Conservation (phyloP, 2,113 vertebrate species). For the Rallus limicola region DNA sequence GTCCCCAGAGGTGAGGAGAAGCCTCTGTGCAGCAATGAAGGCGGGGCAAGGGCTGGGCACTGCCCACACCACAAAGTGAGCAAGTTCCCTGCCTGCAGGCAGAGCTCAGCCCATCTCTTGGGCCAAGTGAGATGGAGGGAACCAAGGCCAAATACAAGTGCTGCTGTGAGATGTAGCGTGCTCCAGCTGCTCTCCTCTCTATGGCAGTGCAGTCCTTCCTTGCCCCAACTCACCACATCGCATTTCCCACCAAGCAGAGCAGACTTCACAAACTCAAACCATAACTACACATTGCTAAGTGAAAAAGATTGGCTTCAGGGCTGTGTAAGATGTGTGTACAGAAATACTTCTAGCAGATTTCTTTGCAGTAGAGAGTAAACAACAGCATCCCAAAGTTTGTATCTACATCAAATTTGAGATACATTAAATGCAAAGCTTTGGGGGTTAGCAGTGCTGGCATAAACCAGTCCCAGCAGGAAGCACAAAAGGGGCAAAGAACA, state of each 20-base stretch:
- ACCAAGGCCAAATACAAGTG: rapidly evolving
- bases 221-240: rapidly evolving
- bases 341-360: background rate
- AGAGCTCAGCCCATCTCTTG: background rate
- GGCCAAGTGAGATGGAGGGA: background rate
- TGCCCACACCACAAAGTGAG: background rate
- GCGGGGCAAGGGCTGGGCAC: no score
- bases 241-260: background rate
- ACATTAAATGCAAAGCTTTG: background rate
- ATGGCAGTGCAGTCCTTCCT: rapidly evolving
- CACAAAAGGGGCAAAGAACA: background rate
- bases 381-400: rapidly evolving
- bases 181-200: background rate
- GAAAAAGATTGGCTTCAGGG: background rate
- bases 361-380: background rate
- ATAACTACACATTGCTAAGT: rapidly evolving
- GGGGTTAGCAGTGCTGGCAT: background rate
- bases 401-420: background rate
- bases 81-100: background rate
- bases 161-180: background rate
- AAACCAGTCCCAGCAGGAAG: background rate
- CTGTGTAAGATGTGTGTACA: rapidly evolving
- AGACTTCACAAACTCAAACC: no score
- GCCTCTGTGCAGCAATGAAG: rapidly evolving
- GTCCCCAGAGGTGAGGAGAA: rapidly evolving